Evolutionary conservation across 2,113 vertebrate species (phyloP), one percentile per base, ranked within the genome.

Genomic region (Puntigrus tetrazona): DNA sequence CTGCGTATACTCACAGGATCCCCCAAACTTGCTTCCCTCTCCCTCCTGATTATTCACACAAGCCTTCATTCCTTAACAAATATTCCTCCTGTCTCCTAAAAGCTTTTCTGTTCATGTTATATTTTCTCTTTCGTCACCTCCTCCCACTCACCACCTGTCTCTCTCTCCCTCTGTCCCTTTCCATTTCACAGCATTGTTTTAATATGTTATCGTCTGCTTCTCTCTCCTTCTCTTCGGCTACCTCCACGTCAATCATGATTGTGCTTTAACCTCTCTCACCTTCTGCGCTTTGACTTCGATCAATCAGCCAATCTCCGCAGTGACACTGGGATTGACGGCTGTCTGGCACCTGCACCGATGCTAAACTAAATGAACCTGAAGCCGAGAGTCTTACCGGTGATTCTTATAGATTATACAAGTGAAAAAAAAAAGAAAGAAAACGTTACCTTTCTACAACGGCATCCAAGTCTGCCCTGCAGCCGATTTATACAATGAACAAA

Each of bases 81-180:
- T 86, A 91, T 86, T 69, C 31, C 31, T 84, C 78, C 83, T 67
- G 75, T 43, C 57, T 75, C 77, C 34, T 52, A 20, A 83, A 87
- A 80, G 85, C 55, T 55, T 88, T 86, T 86, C 86, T 83, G 82
- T 84, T 77, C 90, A 88, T 93, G 90, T 88, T 47, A 55, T 47
- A 76, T 78, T 78, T 29, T 88, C 73, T 84, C 74, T 87, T 78
- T 90, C 88, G 38, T 88, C 91, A 90, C 91, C 89, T 92, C 92
- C 45, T 92, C 94, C 92, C 91, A 93, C 92, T 91, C 92, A 88
- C 93, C 94, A 93, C 91, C 93, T 94, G 92, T 91, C 91, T 89
- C 89, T 86, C 74, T 85, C 87, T 84, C 18, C 13, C 63, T 89
- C 88, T 91, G 83, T 47, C 75, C 89, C 87, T 86, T 78, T 57